Evolutionary conservation across 2,888 invertebrate genomes (phyloP), one percentile per base, ranked within the genome.

Genomic region (Epicampocera succincta): DNA sequence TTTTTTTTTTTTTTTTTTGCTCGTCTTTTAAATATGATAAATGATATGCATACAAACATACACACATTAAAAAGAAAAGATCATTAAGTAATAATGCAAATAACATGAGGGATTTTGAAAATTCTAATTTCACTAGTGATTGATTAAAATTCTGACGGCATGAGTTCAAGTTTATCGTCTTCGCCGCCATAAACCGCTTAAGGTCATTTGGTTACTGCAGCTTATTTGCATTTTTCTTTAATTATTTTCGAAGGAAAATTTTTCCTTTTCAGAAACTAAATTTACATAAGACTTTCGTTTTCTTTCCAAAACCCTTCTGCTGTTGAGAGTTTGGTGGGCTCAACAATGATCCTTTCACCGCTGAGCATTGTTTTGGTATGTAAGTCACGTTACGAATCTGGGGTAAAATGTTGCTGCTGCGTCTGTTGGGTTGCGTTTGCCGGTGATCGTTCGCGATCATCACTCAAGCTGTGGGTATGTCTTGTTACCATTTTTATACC

Each of bases 281-380:
- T 80, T 68, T 56, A 56, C 74, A 73, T 80, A 68, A 61, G 44
- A 42, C 13, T 42, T 56, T 19, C 50, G 11, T 40, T 21, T 12
- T 50, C 3, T 6, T 33, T 9, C n/a, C 17, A 38, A 21, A 63
- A 76, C 69, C 77, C 77, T 54, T 76, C 77, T 25, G 29, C 42
- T 42, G 40, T 29, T 9, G n/a, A n/a, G 5, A 15, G 46, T 15
- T 76, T 75, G 74, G 78, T 74, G 80, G 74, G 60, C 78, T 82
- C 61, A 79, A 82, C 78, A 78, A 78, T 75, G 74, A 73, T 65
- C 78, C 78, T 82, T 82, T 82, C 82, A 82, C 78, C 82, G 61
- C 74, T 82, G 78, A 82, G 78, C 78, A 82, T 78, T 82, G 82
- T 75, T 74, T 82, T 82, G 78, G 78, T 82, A 82, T 82, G 82